phyloP scores from a whole-genome alignment of 1,140 invertebrate species.

The Pygmarrhopalites habei region DNA sequence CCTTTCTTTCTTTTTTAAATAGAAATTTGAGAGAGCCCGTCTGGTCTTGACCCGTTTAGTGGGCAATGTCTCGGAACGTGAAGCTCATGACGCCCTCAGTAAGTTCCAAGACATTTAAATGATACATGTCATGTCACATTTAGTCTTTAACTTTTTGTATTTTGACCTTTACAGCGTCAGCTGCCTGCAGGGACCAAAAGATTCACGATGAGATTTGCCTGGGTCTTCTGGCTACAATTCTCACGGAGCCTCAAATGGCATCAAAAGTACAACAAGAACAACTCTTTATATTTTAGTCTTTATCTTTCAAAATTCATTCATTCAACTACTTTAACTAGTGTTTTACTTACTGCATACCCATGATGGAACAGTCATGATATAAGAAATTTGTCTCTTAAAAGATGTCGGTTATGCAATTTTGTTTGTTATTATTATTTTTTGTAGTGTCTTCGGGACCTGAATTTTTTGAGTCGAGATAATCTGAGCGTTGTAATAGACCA shows the following conservation, averaged over 20 bases:
- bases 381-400: not conserved
- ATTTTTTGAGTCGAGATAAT: conserved; percentile 79
- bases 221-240: conserved; percentile 77
- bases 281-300: too few relatives aligned
- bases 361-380: too few relatives aligned
- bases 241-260: conserved; percentile 76
- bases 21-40: conserved; percentile 85
- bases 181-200: conserved; percentile 76
- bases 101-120: too few relatives aligned
- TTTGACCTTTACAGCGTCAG: too few relatives aligned
- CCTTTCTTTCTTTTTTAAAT: conserved; percentile 43
- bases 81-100: conserved; percentile 79
- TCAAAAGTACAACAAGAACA: conserved; percentile 65
- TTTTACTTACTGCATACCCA: too few relatives aligned
- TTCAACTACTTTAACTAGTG: too few relatives aligned
- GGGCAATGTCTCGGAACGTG: conserved; percentile 79
- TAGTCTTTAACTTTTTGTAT: too few relatives aligned
- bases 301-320: too few relatives aligned
- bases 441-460: conserved; percentile 79
- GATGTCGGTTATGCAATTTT: not conserved
- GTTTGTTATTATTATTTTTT: conserved; percentile 7
- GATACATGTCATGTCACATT: too few relatives aligned
- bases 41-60: conserved; percentile 64
- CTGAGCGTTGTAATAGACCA: conserved; percentile 69
- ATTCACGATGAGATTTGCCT: conserved; percentile 84